A percentile compares a stretch with the other conserved stretches of the same genome.
Conservation (phyloP, 2,797 vertebrate species). For the Fringilla coelebs region DNA sequence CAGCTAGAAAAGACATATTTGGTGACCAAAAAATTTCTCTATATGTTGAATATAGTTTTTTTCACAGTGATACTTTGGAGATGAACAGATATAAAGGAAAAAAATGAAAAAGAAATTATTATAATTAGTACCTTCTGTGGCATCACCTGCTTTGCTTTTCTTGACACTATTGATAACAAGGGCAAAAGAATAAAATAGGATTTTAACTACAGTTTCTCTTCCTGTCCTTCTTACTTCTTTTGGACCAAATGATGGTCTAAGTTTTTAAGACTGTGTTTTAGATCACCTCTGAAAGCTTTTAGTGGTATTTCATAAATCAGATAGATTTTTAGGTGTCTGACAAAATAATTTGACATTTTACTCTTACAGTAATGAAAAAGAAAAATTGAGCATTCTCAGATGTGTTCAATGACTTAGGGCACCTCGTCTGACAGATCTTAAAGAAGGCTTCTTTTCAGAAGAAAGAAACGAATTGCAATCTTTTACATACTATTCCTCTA, state of each 20-base stretch:
- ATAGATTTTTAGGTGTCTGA: background rate
- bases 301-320: background rate
- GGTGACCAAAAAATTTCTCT: background rate
- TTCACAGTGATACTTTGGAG: background rate
- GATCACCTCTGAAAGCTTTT: background rate
- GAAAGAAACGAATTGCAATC: background rate
- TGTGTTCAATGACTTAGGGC: background rate
- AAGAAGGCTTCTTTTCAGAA: background rate
- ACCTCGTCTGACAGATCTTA: background rate
- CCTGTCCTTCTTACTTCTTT: background rate
- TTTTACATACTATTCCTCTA: background rate
- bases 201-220: background rate
- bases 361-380: background rate
- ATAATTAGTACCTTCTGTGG: background rate
- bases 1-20: background rate
- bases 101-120: background rate
- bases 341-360: background rate
- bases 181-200: background rate
- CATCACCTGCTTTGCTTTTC: background rate
- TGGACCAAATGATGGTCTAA: background rate
- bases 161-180: background rate
- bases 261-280: background rate
- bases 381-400: background rate
- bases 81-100: background rate
- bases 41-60: background rate